A percentile compares a stretch with the other conserved stretches of the same genome.
These are phyloP conservation scores for Crotalus tigris DNA, from an alignment of 2,113 vertebrate species.

Conservation along the genomic window DNA sequence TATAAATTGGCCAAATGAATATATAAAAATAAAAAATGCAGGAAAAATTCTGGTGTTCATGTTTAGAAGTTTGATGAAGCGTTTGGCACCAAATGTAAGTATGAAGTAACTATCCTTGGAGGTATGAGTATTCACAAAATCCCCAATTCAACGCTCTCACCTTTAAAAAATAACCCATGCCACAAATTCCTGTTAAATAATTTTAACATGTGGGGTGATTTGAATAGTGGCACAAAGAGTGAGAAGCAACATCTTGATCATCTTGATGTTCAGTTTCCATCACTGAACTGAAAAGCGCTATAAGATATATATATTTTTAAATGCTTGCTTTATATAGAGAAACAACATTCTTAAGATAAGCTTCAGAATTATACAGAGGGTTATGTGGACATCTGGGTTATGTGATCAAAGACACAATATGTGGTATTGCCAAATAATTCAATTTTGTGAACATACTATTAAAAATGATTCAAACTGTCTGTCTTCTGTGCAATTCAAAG, in stretches of 20 bases:
- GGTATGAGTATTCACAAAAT: not conserved
- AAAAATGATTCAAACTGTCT: not conserved
- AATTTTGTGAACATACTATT: not conserved
- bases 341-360: not conserved
- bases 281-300: not conserved
- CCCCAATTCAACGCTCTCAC: not conserved
- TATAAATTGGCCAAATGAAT: not conserved
- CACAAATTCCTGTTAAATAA: not conserved
- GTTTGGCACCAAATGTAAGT: not conserved
- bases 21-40: not conserved
- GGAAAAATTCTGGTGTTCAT: not conserved
- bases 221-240: not conserved
- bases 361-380: not conserved
- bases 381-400: not conserved
- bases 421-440: not conserved
- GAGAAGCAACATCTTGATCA: not conserved
- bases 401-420: not conserved
- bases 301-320: not conserved
- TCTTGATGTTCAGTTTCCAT: not conserved
- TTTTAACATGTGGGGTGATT: not conserved
- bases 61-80: not conserved
- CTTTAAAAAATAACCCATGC: not conserved
- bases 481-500: not conserved
- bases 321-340: not conserved
- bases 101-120: not conserved